Conservation (phyloP, 2,888 invertebrate species). For the Nasonovia ribisnigri region DNA sequence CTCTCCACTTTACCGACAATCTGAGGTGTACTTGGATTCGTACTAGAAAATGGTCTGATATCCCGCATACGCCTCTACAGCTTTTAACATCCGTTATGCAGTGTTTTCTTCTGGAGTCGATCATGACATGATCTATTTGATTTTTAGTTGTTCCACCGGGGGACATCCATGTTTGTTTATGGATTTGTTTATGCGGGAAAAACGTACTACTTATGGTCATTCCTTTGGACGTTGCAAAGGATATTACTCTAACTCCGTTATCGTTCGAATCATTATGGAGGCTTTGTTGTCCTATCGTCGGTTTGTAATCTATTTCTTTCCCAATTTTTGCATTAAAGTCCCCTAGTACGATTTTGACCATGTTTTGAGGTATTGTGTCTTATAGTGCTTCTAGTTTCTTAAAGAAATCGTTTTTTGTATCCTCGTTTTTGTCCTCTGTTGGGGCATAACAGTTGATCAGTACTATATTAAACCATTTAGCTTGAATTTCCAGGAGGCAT, state of each 20-base stretch:
- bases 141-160: too few species aligned
- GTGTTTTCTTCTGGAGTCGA: constrained; percentile 36
- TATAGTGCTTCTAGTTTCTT: not conserved
- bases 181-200: too few species aligned
- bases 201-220: too few species aligned
- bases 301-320: constrained; percentile 17
- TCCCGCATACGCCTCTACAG: constrained; percentile 27
- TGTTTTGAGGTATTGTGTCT: constrained; percentile 3
- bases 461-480: constrained; percentile 36
- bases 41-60: constrained; percentile 48
- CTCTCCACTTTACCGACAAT: constrained; percentile 44
- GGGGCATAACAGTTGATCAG: constrained; percentile 18
- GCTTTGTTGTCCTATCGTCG: not conserved
- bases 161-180: too few species aligned
- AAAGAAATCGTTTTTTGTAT: constrained; percentile 17
- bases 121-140: constrained; percentile 42
- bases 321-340: too few species aligned
- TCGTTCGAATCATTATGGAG: not conserved
- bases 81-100: constrained; percentile 37
- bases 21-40: constrained; percentile 36
- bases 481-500: constrained; percentile 16
- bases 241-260: too few species aligned
- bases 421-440: not conserved
- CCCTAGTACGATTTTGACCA: constrained; percentile 4
- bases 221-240: too few species aligned